These are phyloP conservation scores for Leucosticte australis DNA, from an alignment of 2,113 vertebrate species.

Conservation along the genomic window DNA sequence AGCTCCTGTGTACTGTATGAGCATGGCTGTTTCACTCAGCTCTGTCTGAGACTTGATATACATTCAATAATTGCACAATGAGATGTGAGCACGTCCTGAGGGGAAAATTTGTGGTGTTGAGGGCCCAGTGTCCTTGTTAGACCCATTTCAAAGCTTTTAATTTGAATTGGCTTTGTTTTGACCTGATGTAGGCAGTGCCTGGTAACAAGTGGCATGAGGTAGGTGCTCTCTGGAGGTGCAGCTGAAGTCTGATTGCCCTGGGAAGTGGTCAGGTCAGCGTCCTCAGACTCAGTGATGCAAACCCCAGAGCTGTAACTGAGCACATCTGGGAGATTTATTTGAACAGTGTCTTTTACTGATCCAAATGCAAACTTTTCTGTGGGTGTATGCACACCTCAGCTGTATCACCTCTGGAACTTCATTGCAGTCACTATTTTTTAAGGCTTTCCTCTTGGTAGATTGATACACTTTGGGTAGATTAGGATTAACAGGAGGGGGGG, in stretches of 20 bases:
- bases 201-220: background rate
- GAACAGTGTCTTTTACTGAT: background rate
- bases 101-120: background rate
- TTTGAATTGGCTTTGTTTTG: background rate
- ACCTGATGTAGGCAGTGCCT: background rate
- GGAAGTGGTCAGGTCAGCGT: rapidly evolving
- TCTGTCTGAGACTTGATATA: background rate
- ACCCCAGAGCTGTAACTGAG: background rate
- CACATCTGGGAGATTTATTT: background rate
- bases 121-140: background rate
- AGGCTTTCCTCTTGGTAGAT: background rate
- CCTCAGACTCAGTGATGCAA: background rate
- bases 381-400: rapidly evolving
- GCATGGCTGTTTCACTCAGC: background rate
- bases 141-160: background rate
- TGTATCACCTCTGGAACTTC: background rate
- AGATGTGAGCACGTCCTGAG: rapidly evolving
- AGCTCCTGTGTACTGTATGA: background rate
- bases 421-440: background rate
- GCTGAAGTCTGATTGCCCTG: background rate
- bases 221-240: background rate
- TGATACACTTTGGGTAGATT: background rate
- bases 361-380: rapidly evolving
- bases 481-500: background rate
- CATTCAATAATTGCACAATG: rapidly evolving